Base-by-base conservation (phyloP, 2,797 vertebrate species). In the Melopsittacus undulatus region DNA sequence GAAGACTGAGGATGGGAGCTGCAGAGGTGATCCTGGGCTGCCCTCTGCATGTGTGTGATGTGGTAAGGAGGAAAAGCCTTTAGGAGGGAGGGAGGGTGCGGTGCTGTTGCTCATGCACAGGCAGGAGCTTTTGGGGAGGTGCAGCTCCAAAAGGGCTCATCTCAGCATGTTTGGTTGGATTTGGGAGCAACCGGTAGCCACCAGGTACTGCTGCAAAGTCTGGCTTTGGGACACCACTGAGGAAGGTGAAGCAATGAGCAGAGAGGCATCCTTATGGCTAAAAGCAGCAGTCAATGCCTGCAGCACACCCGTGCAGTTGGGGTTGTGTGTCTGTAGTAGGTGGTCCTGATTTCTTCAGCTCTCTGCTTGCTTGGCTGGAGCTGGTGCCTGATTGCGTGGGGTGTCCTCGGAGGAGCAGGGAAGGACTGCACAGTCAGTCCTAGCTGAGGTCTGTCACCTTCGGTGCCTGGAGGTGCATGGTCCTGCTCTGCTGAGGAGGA, bases 71-170 rank as follows among this genome's bases (percentile, higher is more conserved):
- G 16, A 26, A 36, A 17, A 16, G 34, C 0, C 0, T 30, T 54
- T 16, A 13, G 63, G 11, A 29, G 21, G 49, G 74, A 59, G n/a
- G 19, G 43, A 57, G 26, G 32, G 11, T 45, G 24, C 11, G 3
- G 22, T 5, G 36, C 8, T 3, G 0, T 5, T 32, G 66, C 4
- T 19, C 0, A 0, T 5, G 9, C 7, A 2, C 12, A 6, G 29
- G 7, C 14, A 62, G 64, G 67, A 29, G 20, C 1, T n/a, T 40
- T 6, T 75, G 66, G 56, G 23, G 20, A 46, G 17, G 8, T 64
- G 51, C 49, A 66, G 38, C 27, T 52, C 49, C 18, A 4, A 5
- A 13, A 52, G 17, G 6, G 10, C 18, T 62, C 7, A 0, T 7
- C 6, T 1, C 27, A 9, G 57, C 5, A 7, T 21, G 16, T 12